Conservation (phyloP, 2,888 invertebrate genomes). For the Amblyjoppa proteus region DNA sequence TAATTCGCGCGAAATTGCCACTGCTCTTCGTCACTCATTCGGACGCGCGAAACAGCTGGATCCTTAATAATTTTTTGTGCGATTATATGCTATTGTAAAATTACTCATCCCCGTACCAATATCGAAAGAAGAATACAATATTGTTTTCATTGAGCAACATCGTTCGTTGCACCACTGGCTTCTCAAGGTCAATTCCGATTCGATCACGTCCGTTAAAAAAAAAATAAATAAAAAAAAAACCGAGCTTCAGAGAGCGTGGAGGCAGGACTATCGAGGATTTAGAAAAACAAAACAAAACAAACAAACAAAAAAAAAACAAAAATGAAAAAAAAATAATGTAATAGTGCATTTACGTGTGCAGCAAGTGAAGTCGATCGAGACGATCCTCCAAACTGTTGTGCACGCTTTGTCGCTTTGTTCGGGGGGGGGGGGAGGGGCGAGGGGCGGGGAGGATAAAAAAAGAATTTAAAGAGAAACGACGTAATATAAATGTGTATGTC, state of each 20-base stretch:
- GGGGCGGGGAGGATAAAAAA: neutral
- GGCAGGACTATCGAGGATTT: slow-evolving; percentile 16
- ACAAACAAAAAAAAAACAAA: neutral
- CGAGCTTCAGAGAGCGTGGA: neutral
- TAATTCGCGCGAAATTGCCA: neutral
- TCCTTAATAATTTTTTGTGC: slow-evolving; percentile 31
- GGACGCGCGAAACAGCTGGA: slow-evolving; percentile 2
- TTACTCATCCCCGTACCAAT: slow-evolving; percentile 14
- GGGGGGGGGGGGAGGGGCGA: neutral
- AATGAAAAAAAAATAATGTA: neutral
- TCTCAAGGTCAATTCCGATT: slow-evolving; percentile 57
- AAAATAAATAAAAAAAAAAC: slow-evolving; percentile 33
- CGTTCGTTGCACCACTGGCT: slow-evolving; percentile 30
- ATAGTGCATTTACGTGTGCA: slow-evolving; percentile 17
- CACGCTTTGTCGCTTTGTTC: slow-evolving; percentile 33
- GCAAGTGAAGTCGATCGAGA: neutral
- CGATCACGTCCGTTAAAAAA: slow-evolving; percentile 62
- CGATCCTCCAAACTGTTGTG: neutral
- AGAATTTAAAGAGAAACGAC: neutral
- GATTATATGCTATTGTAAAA: slow-evolving; percentile 25
- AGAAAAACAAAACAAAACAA: neutral
- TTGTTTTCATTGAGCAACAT: slow-evolving; percentile 43
- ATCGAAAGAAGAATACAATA: slow-evolving; percentile 1
- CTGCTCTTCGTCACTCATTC: slow-evolving; percentile 6
- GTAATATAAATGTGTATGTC: slow-evolving; percentile 18